phyloP scores from a whole-genome alignment of 2,888 invertebrate genomes.

The Amphimallon solstitiale region DNA sequence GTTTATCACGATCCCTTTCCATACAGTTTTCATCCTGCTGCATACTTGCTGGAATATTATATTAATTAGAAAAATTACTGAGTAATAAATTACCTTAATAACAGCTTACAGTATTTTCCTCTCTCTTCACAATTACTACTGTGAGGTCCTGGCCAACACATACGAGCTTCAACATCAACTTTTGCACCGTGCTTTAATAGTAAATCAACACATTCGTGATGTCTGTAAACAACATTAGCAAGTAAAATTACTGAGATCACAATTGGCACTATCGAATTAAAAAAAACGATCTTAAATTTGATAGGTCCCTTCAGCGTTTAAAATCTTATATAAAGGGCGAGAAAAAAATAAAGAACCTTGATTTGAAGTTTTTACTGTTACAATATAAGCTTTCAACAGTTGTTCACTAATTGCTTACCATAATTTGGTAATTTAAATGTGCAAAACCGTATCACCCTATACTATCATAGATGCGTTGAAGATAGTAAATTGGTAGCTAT shows the following conservation, averaged over 20 bases:
- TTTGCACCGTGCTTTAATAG: constrained; percentile 76
- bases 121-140: constrained; percentile 76
- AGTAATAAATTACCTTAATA: neutral
- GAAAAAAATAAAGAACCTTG: too few species aligned
- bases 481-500: too few species aligned
- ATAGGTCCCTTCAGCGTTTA: neutral
- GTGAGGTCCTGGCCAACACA: constrained; percentile 81
- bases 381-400: too few species aligned
- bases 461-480: too few species aligned
- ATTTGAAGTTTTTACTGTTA: too few species aligned
- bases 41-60: constrained; percentile 53
- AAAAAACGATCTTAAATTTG: neutral
- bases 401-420: too few species aligned
- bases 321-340: neutral
- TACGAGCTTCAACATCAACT: constrained; percentile 75
- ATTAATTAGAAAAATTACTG: constrained; percentile 10
- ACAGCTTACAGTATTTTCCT: constrained; percentile 69
- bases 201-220: constrained; percentile 75
- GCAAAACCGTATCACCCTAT: too few species aligned
- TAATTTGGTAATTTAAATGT: too few species aligned
- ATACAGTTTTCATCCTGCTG: constrained; percentile 67
- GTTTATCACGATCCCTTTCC: constrained; percentile 59
- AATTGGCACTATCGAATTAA: neutral
- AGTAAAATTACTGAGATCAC: constrained; percentile 4
- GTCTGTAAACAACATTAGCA: constrained; percentile 57